Evolutionary conservation across 2,888 invertebrate genomes (phyloP), one percentile per base, ranked within the genome.

Genomic region (Subacronicta megacephala): DNA sequence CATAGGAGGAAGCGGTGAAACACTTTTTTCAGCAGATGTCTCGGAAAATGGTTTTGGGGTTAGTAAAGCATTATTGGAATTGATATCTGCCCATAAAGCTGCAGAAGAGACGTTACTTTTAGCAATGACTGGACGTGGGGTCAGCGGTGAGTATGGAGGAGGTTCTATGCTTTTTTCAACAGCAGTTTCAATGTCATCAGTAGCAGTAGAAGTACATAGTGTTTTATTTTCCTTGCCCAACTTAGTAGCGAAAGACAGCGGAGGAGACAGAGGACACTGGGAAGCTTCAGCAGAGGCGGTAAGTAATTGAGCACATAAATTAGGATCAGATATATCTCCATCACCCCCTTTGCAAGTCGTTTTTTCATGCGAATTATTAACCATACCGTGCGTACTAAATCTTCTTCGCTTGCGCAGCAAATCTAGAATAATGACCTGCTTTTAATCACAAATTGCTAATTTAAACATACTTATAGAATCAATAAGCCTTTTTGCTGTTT

Each of bases 1-100:
- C 45, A 50, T 57, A 44, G 36, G 40, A 50, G 50, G 57, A 57
- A 57, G 45, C 50, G 57, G 50, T 50, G 49, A 56, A 43, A 56
- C 43, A 49, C 49, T 56, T 38, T 53, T 56, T 49, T 56, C 56
- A 43, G 43, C 43, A 49, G 36, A 49, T 20, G 56, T 56, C 56
- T 56, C 49, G 23, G 56, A 43, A 41, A 56, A 20, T 15, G 33
- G 17, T 44, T 44, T 44, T 33, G 33, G 12, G 31, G 31, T 44
- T 44, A 44, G 55, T 55, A 47, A 55, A 47, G 47, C 42, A 47
- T 55, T 55, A 42, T 42, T 55, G 55, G 18, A 38, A 38, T 47
- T 47, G 16, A 41, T 41, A 46, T 54, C 47, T 40, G 47, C 35
- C 40, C 23, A 36, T 37, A 49, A 49, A 49, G 31, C 33, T 44